These are phyloP conservation scores for Drosophila nebulosa DNA, from an alignment of 1,140 invertebrate genomes.

Conservation along the genomic window DNA sequence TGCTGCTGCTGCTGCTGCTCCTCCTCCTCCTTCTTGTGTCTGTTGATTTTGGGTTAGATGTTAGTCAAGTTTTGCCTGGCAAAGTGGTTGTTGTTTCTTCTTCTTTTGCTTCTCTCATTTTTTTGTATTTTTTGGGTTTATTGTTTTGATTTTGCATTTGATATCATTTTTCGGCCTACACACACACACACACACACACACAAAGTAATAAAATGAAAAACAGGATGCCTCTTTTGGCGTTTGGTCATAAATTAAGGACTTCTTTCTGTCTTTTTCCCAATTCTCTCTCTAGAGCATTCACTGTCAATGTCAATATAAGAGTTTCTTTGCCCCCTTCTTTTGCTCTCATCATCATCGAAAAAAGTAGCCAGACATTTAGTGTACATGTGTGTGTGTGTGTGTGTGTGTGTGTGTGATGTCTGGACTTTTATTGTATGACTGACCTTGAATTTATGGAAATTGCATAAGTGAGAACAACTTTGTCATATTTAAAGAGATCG, in stretches of 20 bases:
- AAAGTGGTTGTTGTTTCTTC: constrained; percentile 1
- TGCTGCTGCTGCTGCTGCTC: background rate
- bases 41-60: constrained; percentile 47
- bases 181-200: background rate
- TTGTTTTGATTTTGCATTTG: constrained; percentile 72
- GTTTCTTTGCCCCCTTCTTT: background rate
- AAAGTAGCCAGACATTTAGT: constrained; percentile 33
- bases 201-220: background rate
- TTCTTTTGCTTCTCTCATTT: constrained; percentile 27
- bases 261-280: background rate
- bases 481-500: constrained; percentile 65
- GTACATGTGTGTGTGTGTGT: background rate
- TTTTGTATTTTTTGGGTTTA: constrained; percentile 31
- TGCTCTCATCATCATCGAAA: constrained; percentile 31
- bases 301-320: background rate
- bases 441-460: constrained; percentile 78
- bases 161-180: constrained; percentile 58
- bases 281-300: background rate
- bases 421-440: constrained; percentile 66
- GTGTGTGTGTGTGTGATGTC: constrained; percentile 47
- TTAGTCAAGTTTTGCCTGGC: constrained; percentile 60
- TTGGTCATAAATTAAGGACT: background rate
- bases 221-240: background rate
- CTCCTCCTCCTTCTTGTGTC: constrained; percentile 10
- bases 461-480: constrained; percentile 74